Percentiles rank a stretch among this genome's conserved stretches.
Conservation (phyloP, 2,888 invertebrate species). For the Galerucella calmariensis region DNA sequence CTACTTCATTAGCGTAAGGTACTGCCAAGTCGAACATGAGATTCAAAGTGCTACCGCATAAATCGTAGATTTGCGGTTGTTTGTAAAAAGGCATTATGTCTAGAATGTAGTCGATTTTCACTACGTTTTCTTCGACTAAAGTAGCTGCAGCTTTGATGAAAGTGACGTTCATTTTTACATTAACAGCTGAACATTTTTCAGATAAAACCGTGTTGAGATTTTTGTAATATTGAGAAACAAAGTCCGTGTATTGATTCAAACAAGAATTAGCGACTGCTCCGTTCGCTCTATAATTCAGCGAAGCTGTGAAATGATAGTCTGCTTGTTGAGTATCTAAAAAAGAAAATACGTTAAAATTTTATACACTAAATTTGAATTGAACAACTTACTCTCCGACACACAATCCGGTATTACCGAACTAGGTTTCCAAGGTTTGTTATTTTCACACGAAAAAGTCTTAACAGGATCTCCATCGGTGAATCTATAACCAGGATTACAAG, state of each 20-base stretch:
- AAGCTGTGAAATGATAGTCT: constrained; percentile 90
- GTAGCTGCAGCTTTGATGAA: constrained; percentile 85
- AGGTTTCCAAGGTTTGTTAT: constrained; percentile 86
- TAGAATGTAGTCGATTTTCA: constrained; percentile 89
- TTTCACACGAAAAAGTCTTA: constrained; percentile 87
- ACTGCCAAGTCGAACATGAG: constrained; percentile 94
- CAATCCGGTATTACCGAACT: constrained; percentile 93
- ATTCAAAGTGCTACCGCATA: constrained; percentile 93
- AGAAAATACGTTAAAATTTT: background rate
- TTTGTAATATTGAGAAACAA: constrained; percentile 82
- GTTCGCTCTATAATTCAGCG: constrained; percentile 87
- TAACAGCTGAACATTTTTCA: constrained; percentile 93
- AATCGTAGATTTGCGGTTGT: constrained; percentile 92
- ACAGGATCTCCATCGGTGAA: constrained; percentile 91
- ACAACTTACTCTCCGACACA: constrained; percentile 84
- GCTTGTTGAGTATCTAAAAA: constrained; percentile 88
- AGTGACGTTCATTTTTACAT: constrained; percentile 93
- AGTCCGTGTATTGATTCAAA: constrained; percentile 85
- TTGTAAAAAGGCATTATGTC: constrained; percentile 88
- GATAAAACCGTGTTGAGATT: constrained; percentile 85
- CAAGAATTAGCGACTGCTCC: constrained; percentile 89
- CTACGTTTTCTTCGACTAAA: constrained; percentile 85
- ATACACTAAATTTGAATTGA: background rate
- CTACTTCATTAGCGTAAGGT: constrained; percentile 89
- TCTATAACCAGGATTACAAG: constrained; percentile 87